Evolutionary conservation across 2,888 invertebrate genomes (phyloP).

Genomic region (Acleris emargana): DNA sequence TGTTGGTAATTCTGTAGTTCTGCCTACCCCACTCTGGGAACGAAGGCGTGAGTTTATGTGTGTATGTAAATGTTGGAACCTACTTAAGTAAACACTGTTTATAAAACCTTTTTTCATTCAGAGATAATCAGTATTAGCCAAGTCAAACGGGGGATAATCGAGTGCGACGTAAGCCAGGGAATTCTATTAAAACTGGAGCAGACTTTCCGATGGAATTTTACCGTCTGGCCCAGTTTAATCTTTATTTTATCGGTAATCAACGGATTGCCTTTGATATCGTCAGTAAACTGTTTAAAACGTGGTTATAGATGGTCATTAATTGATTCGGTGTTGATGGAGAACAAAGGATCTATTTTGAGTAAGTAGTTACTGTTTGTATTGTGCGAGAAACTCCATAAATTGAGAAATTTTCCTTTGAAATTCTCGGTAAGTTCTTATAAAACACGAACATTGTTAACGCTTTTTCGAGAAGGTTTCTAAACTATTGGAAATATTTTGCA

Average conservation of each 20-base stretch:
- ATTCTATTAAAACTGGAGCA: constrained; percentile 9
- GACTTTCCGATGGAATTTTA: constrained; percentile 11
- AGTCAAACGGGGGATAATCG: neutral
- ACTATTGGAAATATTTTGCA: no score
- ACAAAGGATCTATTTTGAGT: constrained; percentile 10
- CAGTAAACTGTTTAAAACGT: constrained; percentile 10
- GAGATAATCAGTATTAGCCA: neutral
- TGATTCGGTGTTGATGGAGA: neutral
- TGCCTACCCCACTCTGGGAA: no score
- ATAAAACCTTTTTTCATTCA: no score
- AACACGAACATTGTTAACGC: no score
- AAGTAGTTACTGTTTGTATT: neutral
- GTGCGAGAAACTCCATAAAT: neutral
- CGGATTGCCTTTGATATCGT: constrained; percentile 14
- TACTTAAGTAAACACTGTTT: no score
- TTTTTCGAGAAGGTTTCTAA: no score
- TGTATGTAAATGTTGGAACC: no score
- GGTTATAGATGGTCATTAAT: constrained; percentile 13
- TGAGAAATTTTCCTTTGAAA: no score
- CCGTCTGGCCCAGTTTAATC: constrained; percentile 7
- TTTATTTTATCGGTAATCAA: constrained; percentile 8
- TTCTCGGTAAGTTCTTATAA: no score
- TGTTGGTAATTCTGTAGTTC: no score
- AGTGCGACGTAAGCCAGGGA: constrained; percentile 1
- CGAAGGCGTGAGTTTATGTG: no score